Conservation (phyloP, 2,888 invertebrate genomes). For the Nasonovia ribisnigri region DNA sequence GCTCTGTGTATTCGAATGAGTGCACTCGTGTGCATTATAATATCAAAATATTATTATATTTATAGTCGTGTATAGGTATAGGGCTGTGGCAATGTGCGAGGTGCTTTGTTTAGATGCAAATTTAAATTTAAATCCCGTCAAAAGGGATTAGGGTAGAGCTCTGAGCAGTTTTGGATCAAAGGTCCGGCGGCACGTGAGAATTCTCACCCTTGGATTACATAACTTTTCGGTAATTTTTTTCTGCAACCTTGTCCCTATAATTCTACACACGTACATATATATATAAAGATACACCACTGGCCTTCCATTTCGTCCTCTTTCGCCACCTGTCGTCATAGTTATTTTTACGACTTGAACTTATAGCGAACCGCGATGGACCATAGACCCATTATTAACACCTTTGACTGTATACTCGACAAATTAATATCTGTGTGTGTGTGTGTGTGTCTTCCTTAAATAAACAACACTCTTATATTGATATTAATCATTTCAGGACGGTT, state of each 20-base stretch:
- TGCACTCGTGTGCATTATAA: background rate
- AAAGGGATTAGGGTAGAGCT: slow-evolving; percentile 40
- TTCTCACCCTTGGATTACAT: slow-evolving; percentile 29
- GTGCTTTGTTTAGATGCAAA: slow-evolving; percentile 47
- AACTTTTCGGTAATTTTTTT: slow-evolving; percentile 42
- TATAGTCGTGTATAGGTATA: background rate
- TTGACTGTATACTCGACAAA: background rate
- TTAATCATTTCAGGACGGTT: background rate
- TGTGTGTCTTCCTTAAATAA: background rate
- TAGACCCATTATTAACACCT: background rate
- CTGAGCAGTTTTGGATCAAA: slow-evolving; percentile 54
- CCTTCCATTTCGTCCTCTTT: background rate
- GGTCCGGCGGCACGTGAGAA: slow-evolving; percentile 47
- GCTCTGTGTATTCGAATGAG: background rate
- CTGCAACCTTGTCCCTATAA: background rate
- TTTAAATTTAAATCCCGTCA: slow-evolving; percentile 54
- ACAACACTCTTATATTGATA: background rate
- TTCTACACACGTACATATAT: background rate
- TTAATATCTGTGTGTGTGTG: background rate
- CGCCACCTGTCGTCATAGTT: background rate
- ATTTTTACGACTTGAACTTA: background rate
- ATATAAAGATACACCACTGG: background rate
- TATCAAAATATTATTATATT: background rate
- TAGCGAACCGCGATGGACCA: background rate
- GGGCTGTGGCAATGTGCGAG: background rate